phyloP scores from a whole-genome alignment of 64 coral and sea anemone species.

The Orbicella faveolata region DNA sequence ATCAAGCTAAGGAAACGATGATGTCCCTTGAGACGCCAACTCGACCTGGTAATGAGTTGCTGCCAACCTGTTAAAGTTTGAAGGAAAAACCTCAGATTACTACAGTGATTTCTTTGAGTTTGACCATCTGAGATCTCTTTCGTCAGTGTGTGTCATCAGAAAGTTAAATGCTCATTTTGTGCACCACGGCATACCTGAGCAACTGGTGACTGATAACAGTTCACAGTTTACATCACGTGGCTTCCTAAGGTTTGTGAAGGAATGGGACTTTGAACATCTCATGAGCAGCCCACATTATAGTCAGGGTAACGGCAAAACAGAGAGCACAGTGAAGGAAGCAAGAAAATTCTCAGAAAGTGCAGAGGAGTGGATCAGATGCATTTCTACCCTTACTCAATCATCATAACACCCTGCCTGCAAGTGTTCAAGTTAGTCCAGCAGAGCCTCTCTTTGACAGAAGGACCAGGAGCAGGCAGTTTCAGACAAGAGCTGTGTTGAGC shows the following conservation, averaged over 20 bases:
- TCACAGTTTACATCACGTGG: neutral
- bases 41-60: slow-evolving; percentile 51
- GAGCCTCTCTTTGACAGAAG: neutral
- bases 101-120: neutral
- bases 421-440: slow-evolving; percentile 19
- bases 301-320: neutral
- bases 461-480: neutral
- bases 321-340: neutral
- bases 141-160: neutral
- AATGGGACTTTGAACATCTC: neutral
- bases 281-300: neutral
- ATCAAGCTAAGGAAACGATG: slow-evolving; percentile 47
- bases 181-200: neutral
- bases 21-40: slow-evolving; percentile 19
- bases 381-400: neutral
- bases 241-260: neutral
- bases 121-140: neutral
- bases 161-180: slow-evolving; percentile 27
- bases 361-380: neutral
- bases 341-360: slow-evolving; percentile 1
- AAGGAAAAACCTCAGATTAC: slow-evolving; percentile 19
- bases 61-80: slow-evolving; percentile 47
- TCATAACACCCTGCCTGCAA: neutral
- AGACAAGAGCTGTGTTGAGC: neutral
- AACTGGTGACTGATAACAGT: neutral